phyloP scores from a whole-genome alignment of 2,113 vertebrate genomes.

The Phylloscopus trochiloides region DNA sequence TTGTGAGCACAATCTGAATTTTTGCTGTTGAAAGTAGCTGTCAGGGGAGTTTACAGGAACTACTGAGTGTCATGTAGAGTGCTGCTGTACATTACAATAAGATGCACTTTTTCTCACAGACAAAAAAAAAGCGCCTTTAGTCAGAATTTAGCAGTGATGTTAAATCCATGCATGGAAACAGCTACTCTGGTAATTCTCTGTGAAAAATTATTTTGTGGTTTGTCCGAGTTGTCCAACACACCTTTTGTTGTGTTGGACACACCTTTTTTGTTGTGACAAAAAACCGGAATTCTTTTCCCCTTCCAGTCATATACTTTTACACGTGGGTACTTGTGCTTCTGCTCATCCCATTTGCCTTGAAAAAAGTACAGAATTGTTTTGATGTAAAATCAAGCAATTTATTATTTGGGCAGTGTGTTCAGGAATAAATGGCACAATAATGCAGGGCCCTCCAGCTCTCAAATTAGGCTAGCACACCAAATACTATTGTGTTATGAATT shows the following conservation, averaged over 20 bases:
- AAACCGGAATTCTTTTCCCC: not conserved
- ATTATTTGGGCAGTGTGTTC: not conserved
- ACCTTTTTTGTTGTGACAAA: not conserved
- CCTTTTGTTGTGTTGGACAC: not conserved
- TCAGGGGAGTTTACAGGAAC: not conserved
- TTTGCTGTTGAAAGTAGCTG: not conserved
- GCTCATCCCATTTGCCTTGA: not conserved
- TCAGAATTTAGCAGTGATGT: not conserved
- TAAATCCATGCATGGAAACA: not conserved
- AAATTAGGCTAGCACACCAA: not conserved
- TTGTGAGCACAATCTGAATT: not conserved
- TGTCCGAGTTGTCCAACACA: not conserved
- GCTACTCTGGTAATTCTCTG: not conserved
- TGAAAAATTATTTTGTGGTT: not conserved
- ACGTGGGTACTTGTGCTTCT: not conserved
- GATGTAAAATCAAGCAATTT: not conserved
- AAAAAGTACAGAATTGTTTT: not conserved
- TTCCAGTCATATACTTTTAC: not conserved
- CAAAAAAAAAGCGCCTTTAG: not conserved
- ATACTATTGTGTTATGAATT: not conserved
- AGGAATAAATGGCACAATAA: not conserved
- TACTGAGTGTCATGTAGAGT: not conserved
- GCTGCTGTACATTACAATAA: not conserved
- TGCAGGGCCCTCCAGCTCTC: not conserved
- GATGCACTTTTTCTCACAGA: not conserved